Conservation (phyloP, 2,797 vertebrate species). For the Enteromius paludinosus region DNA sequence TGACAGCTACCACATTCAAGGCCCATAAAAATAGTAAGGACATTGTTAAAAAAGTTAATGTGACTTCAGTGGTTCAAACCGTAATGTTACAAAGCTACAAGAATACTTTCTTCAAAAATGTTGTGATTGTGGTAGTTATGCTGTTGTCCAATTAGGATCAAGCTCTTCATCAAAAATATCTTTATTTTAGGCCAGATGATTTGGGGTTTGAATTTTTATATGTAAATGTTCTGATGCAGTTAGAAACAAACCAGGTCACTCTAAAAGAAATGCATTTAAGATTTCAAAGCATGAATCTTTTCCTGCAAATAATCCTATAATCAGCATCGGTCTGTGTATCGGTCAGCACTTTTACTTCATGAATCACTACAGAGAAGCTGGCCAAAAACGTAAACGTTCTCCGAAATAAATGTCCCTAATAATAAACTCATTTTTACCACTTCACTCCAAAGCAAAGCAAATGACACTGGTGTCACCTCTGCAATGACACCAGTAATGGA, state of each 20-base stretch:
- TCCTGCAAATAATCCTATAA: slow-evolving; percentile 7
- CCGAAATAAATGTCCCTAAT: slow-evolving; percentile 21
- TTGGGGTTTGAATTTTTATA: neutral
- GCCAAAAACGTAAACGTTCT: slow-evolving; percentile 7
- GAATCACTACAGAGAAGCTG: slow-evolving; percentile 3
- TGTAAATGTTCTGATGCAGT: neutral
- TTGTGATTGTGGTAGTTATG: no score
- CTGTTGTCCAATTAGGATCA: no score
- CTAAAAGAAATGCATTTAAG: neutral
- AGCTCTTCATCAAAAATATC: neutral
- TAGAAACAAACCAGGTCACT: neutral
- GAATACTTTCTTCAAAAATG: no score
- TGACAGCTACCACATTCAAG: no score
- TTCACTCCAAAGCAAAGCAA: slow-evolving; percentile 26
- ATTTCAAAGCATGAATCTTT: neutral
- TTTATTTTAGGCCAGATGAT: neutral
- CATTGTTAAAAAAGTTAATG: no score
- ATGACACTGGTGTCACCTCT: slow-evolving; percentile 1
- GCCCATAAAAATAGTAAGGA: no score
- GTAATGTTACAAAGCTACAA: no score
- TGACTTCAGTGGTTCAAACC: no score
- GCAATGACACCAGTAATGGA: slow-evolving; percentile 15
- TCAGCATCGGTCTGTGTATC: neutral
- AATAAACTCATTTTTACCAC: slow-evolving; percentile 22
- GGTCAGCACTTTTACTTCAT: slow-evolving; percentile 14